Base-by-base conservation (phyloP, 2,797 vertebrate genomes). In the Hydrocynus forskahlii region DNA sequence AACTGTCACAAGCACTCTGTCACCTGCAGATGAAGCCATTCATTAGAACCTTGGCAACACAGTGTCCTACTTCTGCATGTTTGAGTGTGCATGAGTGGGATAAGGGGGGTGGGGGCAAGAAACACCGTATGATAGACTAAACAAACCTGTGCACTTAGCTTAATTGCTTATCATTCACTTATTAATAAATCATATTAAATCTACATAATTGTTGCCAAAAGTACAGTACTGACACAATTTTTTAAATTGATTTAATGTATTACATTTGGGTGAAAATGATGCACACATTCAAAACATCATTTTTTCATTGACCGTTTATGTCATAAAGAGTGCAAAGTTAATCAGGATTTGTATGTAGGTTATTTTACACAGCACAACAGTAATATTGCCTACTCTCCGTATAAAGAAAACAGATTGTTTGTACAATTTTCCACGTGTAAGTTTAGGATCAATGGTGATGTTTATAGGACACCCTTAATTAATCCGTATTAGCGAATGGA, bases 1-100 rank as follows among this genome's bases (percentile, higher is more conserved):
- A 92, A 92, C 92, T 94, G 93, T 94, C 93, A 93, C 87, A 92
- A 93, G 90, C 93, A 94, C 91, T 94, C 89, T 91, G 91, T 94
- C 93, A 95, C 92, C 92, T 94, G 93, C 90, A 94, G 91, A 89
- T 93, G 90, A 94, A 91, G 87, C 87, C 72, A 81, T 89, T 68
- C 83, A 93, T 87, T 88, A 85, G 86, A 84, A 82, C 85, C 80
- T 68, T 79, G 86, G 82, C 82, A 87, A 89, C 89, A 88, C 75
- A 43, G n/a, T 84, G 45, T 77, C 45, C 75, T 76, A 54, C 57
- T 62, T 78, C n/a, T 75, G 60, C 62, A n/a, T 7, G 10, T 75
- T 12, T 66, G 35, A 16, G 16, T 68, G 48, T 50, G 48, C 48
- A 12, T 50, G 48, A 12, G 8, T 50, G 48, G 9, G 9, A 50